Percentiles rank a stretch among this genome's conserved stretches.
phyloP scores from a whole-genome alignment of 2,888 invertebrate species.

The Drosophila nr. fundita region DNA sequence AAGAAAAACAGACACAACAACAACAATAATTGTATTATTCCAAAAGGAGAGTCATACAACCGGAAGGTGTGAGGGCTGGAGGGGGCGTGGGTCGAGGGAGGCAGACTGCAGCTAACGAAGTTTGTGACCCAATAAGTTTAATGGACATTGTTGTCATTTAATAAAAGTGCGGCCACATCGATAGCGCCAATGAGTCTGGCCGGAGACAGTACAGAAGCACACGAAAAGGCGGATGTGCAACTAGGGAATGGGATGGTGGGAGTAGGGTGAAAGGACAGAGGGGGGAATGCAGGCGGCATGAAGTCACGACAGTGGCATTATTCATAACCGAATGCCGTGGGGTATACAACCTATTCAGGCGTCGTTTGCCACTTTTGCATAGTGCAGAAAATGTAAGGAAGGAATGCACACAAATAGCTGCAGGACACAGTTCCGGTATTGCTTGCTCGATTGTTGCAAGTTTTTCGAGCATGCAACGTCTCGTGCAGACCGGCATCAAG shows the following conservation, averaged over 20 bases:
- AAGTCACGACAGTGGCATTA: conserved; percentile 23
- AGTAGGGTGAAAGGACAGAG: no score
- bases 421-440: conserved; percentile 2
- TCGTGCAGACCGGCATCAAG: background rate
- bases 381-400: conserved; percentile 4
- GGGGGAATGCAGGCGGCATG: background rate
- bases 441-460: background rate
- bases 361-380: conserved; percentile 4
- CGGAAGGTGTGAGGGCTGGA: background rate
- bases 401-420: background rate
- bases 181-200: conserved; percentile 53
- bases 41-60: conserved; percentile 1
- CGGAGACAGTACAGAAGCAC: conserved; percentile 2
- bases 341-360: background rate
- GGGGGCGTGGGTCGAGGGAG: background rate
- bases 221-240: conserved; percentile 3
- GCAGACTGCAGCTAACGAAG: conserved; percentile 11
- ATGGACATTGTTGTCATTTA: conserved; percentile 68
- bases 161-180: conserved; percentile 47
- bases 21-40: background rate
- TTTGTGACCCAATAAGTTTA: conserved; percentile 56
- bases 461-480: background rate
- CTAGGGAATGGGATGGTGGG: background rate
- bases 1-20: background rate
- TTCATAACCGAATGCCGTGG: conserved; percentile 32